A percentile compares a stretch with the other conserved stretches of the same genome.
Conservation (phyloP, 2,888 invertebrate species). For the Papilio elwesi region DNA sequence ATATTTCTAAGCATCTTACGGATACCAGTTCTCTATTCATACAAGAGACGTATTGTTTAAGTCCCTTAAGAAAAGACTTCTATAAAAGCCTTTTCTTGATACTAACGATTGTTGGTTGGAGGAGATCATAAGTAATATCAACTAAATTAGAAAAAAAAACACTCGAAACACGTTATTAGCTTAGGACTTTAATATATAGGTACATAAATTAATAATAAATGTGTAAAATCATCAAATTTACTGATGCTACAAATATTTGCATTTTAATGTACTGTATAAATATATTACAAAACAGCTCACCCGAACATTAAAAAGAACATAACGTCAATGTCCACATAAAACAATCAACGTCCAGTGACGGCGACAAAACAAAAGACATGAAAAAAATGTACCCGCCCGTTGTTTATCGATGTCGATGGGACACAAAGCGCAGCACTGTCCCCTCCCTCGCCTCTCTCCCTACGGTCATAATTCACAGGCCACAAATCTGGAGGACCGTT, state of each 20-base stretch:
- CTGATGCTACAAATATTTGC: background rate
- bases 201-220: too few species aligned
- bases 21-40: too few species aligned
- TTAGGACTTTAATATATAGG: too few species aligned
- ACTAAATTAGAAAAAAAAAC: too few species aligned
- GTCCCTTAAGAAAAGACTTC: too few species aligned
- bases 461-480: conserved; percentile 70
- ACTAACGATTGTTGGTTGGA: too few species aligned
- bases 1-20: too few species aligned
- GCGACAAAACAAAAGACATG: conserved; percentile 36
- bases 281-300: background rate
- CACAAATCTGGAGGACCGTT: conserved; percentile 75
- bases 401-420: conserved; percentile 52
- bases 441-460: background rate
- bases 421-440: conserved; percentile 54
- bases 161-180: too few species aligned
- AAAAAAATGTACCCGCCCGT: conserved; percentile 32
- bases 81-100: too few species aligned
- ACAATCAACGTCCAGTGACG: conserved; percentile 15
- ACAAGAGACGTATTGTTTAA: too few species aligned
- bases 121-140: too few species aligned
- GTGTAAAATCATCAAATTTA: background rate
- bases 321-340: conserved; percentile 28
- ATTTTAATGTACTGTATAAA: background rate
- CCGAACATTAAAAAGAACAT: conserved; percentile 7